These are phyloP conservation scores for Encarsia formosa DNA, from an alignment of 2,888 invertebrate species.

Conservation along the genomic window DNA sequence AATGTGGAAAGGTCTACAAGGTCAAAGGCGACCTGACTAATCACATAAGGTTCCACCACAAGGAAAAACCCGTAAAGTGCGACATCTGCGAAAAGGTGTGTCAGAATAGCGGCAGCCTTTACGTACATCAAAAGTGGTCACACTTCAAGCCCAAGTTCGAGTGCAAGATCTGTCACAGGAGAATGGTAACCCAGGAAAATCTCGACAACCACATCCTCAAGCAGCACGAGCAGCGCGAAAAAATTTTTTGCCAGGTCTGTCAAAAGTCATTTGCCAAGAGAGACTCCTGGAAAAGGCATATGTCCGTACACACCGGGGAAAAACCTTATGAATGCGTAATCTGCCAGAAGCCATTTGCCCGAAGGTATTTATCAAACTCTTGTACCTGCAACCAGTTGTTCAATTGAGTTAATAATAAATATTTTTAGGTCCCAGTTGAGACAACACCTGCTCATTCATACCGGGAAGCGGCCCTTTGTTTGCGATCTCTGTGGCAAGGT, in stretches of 20 bases:
- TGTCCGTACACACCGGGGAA: conserved; percentile 47
- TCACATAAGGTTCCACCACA: conserved; percentile 48
- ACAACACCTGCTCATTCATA: conserved; percentile 48
- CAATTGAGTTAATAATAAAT: too few relatives aligned
- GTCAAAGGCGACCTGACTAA: conserved; percentile 49
- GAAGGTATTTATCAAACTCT: too few relatives aligned
- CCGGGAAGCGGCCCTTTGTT: conserved; percentile 46
- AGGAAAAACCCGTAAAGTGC: conserved; percentile 47
- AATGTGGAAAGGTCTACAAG: conserved; percentile 46
- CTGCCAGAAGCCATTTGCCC: conserved; percentile 46
- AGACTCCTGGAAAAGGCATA: conserved; percentile 48
- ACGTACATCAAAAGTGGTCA: conserved; percentile 50
- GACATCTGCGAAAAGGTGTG: conserved; percentile 46
- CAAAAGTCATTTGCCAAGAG: conserved; percentile 49
- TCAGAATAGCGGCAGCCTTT: conserved; percentile 46
- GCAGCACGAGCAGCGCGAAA: conserved; percentile 48
- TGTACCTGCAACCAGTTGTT: too few relatives aligned
- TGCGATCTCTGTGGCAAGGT: conserved; percentile 49
- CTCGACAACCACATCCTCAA: conserved; percentile 46
- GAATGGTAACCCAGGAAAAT: conserved; percentile 50
- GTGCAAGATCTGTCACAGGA: conserved; percentile 46
- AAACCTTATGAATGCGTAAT: conserved; percentile 47
- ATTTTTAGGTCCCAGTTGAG: conserved; percentile 46
- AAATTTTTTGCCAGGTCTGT: conserved; percentile 48
- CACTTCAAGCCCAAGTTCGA: conserved; percentile 49